Evolutionary conservation across 2,888 invertebrate genomes (phyloP), one percentile per base, ranked within the genome.

Genomic region (Apamea anceps): DNA sequence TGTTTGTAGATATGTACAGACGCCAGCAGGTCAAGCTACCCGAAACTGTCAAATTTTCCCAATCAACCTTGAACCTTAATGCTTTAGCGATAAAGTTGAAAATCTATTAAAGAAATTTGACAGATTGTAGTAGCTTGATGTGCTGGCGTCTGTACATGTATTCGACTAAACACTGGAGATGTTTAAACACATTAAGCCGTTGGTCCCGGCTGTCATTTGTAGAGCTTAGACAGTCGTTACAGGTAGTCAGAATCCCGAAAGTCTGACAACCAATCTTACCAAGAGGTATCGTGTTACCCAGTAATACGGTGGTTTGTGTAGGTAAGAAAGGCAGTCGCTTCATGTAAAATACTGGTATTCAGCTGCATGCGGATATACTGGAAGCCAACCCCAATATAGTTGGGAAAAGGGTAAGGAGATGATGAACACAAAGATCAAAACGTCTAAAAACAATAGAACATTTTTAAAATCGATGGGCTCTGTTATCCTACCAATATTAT

Each of bases 381-480:
- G 42, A 42, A 7, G 42, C 28, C 0, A 4, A 25, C 21, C 8
- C 8, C 2, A 21, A 48, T 1, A 12, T 12, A 21, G 12, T 45
- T 68, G 2, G 0, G 25, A 32, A 32, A 51, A 71, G 8, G 15
- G 5, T 21, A 51, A 4, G 5, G 8, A 48, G 25, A 32, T 51
- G 28, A 32, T 70, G 48, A 7, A 48, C 2, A 28, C 7, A 37
- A n/a, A 12, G 21, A 81, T 75, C 42, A 15, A 28, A 68, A 74
- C 15, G 10, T 62, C 15, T 48, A 37, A 62, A 80, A 67, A 45
- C 57, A 45, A 70, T 48, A 32, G 68, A 68, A 57, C 37, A 15
- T 51, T 4, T 57, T 25, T 1, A 57, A 65, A 45, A 70, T 71
- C 60, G 8, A 51, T 42, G 18, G 6, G 1, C 48, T 15, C 71